Evolutionary conservation across 30 jellyfish, hydroid and myxozoan species (phyloP).

Genomic region (Hydractinia echinata): DNA sequence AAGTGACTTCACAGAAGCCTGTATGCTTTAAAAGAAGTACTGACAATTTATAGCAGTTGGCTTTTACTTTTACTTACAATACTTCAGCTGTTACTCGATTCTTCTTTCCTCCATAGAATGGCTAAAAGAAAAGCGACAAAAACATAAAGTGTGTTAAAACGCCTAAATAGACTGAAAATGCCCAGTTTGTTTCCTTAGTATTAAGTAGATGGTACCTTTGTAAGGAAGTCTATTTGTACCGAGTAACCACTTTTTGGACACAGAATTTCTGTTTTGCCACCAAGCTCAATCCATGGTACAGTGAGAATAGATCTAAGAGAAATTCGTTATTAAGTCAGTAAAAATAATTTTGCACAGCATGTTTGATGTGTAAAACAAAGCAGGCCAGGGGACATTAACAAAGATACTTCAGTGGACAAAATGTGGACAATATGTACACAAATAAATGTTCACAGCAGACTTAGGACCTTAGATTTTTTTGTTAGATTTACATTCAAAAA

Average conservation of each 20-base stretch:
- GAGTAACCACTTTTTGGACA: constrained; percentile 89
- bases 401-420: no score
- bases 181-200: no score
- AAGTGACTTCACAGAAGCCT: background rate
- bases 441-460: no score
- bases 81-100: constrained; percentile 93
- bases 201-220: constrained; percentile 53
- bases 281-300: constrained; percentile 99
- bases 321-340: background rate
- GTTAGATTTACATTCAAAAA: no score
- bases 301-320: constrained; percentile 89
- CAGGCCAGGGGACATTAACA: no score
- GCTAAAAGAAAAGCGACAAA: constrained; percentile 41
- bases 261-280: constrained; percentile 86
- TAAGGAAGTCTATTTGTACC: constrained; percentile 70
- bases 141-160: background rate
- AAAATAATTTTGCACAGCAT: no score
- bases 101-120: constrained; percentile 95
- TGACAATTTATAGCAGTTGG: background rate
- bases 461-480: no score
- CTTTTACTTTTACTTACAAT: constrained; percentile 46
- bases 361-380: no score
- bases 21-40: background rate
- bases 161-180: background rate
- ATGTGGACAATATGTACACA: no score